Conservation (phyloP, 1,140 invertebrate species). For the Proctacanthus coquilletti region DNA sequence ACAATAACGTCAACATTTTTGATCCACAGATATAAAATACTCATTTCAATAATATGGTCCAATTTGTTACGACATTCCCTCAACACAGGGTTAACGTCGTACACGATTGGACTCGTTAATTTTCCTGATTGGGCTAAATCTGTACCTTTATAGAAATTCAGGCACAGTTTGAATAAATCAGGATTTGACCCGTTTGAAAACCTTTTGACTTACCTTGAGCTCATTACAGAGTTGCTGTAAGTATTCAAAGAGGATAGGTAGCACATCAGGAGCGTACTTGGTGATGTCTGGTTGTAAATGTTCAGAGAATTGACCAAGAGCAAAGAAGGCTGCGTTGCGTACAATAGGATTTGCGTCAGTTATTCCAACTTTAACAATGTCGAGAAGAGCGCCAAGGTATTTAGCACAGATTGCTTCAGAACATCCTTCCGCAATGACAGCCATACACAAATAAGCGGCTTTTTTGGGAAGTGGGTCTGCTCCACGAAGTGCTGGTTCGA, state of each 20-base stretch:
- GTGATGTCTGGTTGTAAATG: slow-evolving; percentile 61
- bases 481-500: slow-evolving; percentile 44
- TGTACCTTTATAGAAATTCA: too few species aligned
- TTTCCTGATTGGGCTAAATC: too few species aligned
- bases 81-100: too few species aligned
- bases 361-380: slow-evolving; percentile 54
- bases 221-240: slow-evolving; percentile 40
- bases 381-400: slow-evolving; percentile 52
- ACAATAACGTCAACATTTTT: too few species aligned
- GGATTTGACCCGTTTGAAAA: neutral
- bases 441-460: slow-evolving; percentile 56
- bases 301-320: slow-evolving; percentile 69
- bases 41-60: too few species aligned
- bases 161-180: too few species aligned
- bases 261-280: slow-evolving; percentile 48
- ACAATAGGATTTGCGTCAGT: slow-evolving; percentile 40
- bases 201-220: slow-evolving; percentile 23
- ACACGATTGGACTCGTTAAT: too few species aligned
- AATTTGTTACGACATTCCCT: too few species aligned
- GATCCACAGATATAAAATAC: too few species aligned
- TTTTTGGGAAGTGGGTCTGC: slow-evolving; percentile 42
- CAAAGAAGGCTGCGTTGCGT: slow-evolving; percentile 60
- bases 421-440: slow-evolving; percentile 66
- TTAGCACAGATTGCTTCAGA: slow-evolving; percentile 56
- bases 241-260: slow-evolving; percentile 60